phyloP scores from a whole-genome alignment of 2,797 vertebrate species.

The Eulemur coronatus region DNA sequence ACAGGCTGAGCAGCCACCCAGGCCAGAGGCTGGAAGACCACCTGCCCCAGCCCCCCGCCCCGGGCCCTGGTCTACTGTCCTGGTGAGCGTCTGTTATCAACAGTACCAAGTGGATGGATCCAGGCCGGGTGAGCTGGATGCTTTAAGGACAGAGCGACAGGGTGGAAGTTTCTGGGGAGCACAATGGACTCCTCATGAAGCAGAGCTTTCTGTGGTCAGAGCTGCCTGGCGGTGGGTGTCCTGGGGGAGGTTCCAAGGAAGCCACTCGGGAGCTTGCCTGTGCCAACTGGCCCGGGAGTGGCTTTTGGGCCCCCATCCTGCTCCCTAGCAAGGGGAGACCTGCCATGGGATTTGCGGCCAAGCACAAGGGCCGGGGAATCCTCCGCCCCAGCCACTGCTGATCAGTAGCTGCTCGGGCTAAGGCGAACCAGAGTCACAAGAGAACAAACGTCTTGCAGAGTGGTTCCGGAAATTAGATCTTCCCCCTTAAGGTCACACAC shows the following conservation, averaged over 20 bases:
- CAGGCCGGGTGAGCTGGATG: not conserved
- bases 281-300: not conserved
- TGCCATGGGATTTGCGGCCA: not conserved
- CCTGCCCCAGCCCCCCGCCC: too few species aligned
- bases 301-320: not conserved
- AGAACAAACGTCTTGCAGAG: not conserved
- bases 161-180: not conserved
- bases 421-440: not conserved
- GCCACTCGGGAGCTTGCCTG: not conserved
- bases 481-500: not conserved
- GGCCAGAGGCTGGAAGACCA: too few species aligned
- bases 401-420: not conserved
- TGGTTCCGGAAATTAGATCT: conserved; percentile 24
- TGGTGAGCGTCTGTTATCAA: not conserved
- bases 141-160: not conserved
- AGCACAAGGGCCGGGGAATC: not conserved
- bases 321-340: not conserved
- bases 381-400: not conserved
- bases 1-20: not conserved
- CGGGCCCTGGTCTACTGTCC: not conserved
- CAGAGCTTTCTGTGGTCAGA: not conserved
- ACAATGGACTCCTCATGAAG: not conserved
- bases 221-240: not conserved
- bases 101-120: not conserved
- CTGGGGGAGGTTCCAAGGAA: not conserved